Percentiles rank a stretch among this genome's conserved stretches.
Conservation (phyloP, 1,140 invertebrate genomes). For the Patella vulgata region DNA sequence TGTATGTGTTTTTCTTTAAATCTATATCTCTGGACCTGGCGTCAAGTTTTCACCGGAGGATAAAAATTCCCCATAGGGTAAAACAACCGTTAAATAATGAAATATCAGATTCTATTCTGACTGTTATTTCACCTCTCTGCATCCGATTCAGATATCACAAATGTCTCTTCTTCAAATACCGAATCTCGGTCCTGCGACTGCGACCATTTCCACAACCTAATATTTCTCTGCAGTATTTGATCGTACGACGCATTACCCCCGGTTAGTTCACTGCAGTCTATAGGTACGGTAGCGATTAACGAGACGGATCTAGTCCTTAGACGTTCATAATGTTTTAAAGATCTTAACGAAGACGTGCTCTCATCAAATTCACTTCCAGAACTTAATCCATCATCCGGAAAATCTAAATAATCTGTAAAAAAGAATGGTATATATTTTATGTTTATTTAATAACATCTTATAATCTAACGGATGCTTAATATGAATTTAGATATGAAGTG, state of each 20-base stretch:
- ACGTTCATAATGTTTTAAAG: neutral
- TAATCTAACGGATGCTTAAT: too few relatives aligned
- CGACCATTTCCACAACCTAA: neutral
- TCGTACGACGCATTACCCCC: neutral
- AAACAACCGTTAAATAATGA: too few relatives aligned
- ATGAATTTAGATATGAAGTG: too few relatives aligned
- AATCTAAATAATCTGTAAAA: neutral
- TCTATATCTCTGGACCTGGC: too few relatives aligned
- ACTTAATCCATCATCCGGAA: neutral
- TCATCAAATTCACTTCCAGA: constrained; percentile 4
- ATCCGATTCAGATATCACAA: neutral
- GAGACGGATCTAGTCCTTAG: neutral
- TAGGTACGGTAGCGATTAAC: neutral
- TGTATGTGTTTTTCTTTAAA: too few relatives aligned
- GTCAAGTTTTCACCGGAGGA: too few relatives aligned
- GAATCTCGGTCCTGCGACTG: neutral
- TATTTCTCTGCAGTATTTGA: constrained; percentile 3
- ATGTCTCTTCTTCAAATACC: constrained; percentile 4
- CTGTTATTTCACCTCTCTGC: too few relatives aligned
- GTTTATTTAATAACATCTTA: too few relatives aligned
- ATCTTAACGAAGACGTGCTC: neutral
- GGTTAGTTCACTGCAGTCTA: neutral
- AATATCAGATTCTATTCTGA: too few relatives aligned
- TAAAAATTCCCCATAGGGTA: too few relatives aligned
- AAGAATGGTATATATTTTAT: too few relatives aligned